Percentiles rank a stretch among this genome's conserved stretches.
These are phyloP conservation scores for Acanthopleura granulata DNA, from an alignment of 2,888 invertebrate genomes.

Conservation along the genomic window DNA sequence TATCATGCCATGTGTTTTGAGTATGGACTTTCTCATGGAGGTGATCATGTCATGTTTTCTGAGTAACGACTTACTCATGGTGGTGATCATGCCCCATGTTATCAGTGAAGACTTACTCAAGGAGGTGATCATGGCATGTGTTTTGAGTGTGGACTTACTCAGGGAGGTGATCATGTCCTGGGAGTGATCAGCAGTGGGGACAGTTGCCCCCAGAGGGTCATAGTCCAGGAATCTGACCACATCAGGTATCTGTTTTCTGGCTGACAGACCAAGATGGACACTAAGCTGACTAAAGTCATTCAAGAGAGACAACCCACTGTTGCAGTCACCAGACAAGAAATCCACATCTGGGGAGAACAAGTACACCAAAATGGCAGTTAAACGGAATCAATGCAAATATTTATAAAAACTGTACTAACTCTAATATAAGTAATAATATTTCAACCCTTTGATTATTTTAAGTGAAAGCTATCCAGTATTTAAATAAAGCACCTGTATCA, in stretches of 20 bases:
- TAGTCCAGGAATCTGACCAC: slow-evolving; percentile 71
- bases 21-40: too few species aligned
- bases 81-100: too few species aligned
- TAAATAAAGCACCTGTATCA: too few species aligned
- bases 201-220: slow-evolving; percentile 74
- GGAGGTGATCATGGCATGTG: too few species aligned
- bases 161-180: slow-evolving; percentile 29
- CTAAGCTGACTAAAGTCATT: slow-evolving; percentile 56
- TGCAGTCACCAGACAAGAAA: slow-evolving; percentile 39
- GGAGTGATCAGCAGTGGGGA: slow-evolving; percentile 29
- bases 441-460: too few species aligned
- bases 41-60: too few species aligned
- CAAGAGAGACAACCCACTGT: slow-evolving; percentile 34
- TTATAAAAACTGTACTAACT: too few species aligned
- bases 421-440: too few species aligned
- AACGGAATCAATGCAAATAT: background rate
- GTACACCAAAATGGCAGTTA: background rate
- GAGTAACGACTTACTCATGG: too few species aligned
- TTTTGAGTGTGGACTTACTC: slow-evolving; percentile 24
- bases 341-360: slow-evolving; percentile 8
- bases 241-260: slow-evolving; percentile 69
- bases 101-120: too few species aligned
- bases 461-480: too few species aligned
- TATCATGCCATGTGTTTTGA: too few species aligned
- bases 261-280: slow-evolving; percentile 69